These are phyloP conservation scores for Diadegma fenestrale DNA, from an alignment of 2,888 invertebrate genomes.

Conservation along the genomic window DNA sequence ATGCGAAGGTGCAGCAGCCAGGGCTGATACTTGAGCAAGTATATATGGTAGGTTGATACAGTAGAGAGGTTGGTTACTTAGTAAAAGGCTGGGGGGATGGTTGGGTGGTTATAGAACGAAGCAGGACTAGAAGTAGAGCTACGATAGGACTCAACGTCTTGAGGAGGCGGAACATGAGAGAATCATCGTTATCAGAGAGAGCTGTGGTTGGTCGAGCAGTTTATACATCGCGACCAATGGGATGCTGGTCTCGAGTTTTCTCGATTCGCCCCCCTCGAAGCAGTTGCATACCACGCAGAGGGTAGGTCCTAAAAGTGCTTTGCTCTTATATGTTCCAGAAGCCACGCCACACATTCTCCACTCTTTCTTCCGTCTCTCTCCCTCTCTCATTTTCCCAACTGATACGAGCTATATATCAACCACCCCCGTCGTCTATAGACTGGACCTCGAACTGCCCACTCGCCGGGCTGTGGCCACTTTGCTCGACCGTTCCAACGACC, in stretches of 20 bases:
- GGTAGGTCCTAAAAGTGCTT: slow-evolving; percentile 67
- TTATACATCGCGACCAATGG: slow-evolving; percentile 78
- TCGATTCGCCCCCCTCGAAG: slow-evolving; percentile 76
- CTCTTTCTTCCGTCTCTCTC: slow-evolving; percentile 73
- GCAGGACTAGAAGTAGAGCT: slow-evolving; percentile 71
- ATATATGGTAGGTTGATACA: slow-evolving; percentile 29
- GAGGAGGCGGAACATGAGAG: slow-evolving; percentile 83
- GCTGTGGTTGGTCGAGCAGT: slow-evolving; percentile 81
- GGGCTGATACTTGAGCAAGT: slow-evolving; percentile 22
- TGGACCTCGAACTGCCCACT: slow-evolving; percentile 68
- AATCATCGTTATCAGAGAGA: slow-evolving; percentile 82
- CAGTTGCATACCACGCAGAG: slow-evolving; percentile 58
- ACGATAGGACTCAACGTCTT: slow-evolving; percentile 78
- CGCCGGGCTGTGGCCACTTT: slow-evolving; percentile 58
- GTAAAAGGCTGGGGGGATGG: slow-evolving; percentile 31
- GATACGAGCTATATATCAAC: slow-evolving; percentile 61
- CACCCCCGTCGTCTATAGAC: slow-evolving; percentile 42
- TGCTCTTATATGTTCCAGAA: slow-evolving; percentile 64
- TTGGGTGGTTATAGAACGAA: slow-evolving; percentile 56
- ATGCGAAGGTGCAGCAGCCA: slow-evolving; percentile 51
- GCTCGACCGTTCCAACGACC: slow-evolving; percentile 59
- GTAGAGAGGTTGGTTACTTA: slow-evolving; percentile 43
- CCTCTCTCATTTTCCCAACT: slow-evolving; percentile 65
- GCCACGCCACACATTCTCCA: slow-evolving; percentile 72
- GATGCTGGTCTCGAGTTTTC: slow-evolving; percentile 83